A percentile compares a stretch with the other conserved stretches of the same genome.
Evolutionary conservation across 2,113 vertebrate species (phyloP).

Genomic region (Anoplopoma fimbria): DNA sequence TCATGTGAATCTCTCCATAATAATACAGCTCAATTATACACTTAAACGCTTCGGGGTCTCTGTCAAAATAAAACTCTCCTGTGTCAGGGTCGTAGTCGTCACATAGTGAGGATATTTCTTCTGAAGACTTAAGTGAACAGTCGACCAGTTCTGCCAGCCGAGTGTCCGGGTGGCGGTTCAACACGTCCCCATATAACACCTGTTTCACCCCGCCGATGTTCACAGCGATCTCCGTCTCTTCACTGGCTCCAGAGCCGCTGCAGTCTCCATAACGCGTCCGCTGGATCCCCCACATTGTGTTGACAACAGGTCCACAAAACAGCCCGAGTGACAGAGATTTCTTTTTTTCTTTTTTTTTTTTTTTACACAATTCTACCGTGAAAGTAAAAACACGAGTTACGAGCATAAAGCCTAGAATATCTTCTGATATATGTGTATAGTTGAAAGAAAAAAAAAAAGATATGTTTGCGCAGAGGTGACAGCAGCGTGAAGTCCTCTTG

Average conservation of each 20-base stretch:
- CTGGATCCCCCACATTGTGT: constrained; percentile 84
- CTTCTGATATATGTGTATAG: background rate
- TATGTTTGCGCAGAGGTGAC: constrained; percentile 33
- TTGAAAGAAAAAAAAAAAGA: background rate
- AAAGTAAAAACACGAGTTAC: constrained; percentile 30
- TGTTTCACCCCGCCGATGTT: constrained; percentile 96
- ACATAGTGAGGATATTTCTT: constrained; percentile 86
- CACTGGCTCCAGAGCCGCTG: constrained; percentile 83
- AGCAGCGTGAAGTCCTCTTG: constrained; percentile 64
- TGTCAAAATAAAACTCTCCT: constrained; percentile 96
- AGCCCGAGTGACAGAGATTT: background rate
- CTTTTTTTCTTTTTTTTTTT: too few species aligned
- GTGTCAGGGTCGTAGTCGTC: constrained; percentile 95
- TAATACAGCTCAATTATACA: constrained; percentile 94
- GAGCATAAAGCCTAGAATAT: constrained; percentile 36
- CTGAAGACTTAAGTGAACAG: constrained; percentile 80
- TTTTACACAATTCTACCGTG: constrained; percentile 2
- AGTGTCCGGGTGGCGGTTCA: constrained; percentile 92
- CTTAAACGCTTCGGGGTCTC: constrained; percentile 95
- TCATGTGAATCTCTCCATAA: constrained; percentile 96
- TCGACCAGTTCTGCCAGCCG: constrained; percentile 91
- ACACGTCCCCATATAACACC: constrained; percentile 87
- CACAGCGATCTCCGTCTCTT: constrained; percentile 90
- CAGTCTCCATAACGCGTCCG: constrained; percentile 84
- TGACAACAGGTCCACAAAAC: constrained; percentile 21